Evolutionary conservation across 2,888 invertebrate genomes (phyloP).

Genomic region (Electrophaes corylata): DNA sequence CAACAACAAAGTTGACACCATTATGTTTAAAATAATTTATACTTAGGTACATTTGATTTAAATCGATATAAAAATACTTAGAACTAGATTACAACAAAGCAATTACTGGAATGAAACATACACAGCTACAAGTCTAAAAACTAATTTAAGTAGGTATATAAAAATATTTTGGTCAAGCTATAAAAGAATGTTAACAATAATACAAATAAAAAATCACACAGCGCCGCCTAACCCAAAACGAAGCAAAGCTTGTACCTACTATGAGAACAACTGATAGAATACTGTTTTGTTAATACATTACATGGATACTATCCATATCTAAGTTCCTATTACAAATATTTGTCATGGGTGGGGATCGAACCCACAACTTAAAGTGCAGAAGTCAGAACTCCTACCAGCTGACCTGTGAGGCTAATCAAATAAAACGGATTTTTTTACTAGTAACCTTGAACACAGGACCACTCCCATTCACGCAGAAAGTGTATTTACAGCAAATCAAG

Average conservation of each 20-base stretch:
- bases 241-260: neutral
- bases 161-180: slow-evolving; percentile 31
- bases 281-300: neutral
- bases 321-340: neutral
- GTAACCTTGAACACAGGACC: neutral
- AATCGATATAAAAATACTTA: slow-evolving; percentile 29
- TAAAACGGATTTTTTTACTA: too few species aligned
- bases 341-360: neutral
- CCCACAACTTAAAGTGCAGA: neutral
- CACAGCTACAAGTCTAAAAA: slow-evolving; percentile 17
- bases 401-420: neutral
- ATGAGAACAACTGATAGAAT: too few species aligned
- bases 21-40: too few species aligned
- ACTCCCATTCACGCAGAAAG: slow-evolving; percentile 7
- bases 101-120: slow-evolving; percentile 48
- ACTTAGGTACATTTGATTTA: slow-evolving; percentile 15
- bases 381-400: neutral
- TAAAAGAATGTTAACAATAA: neutral
- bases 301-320: neutral
- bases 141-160: slow-evolving; percentile 21
- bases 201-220: neutral
- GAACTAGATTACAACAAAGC: slow-evolving; percentile 44
- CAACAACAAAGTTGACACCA: too few species aligned
- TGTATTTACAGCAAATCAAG: slow-evolving; percentile 25
- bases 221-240: neutral